Evolutionary conservation across 2,113 vertebrate genomes (phyloP).

Genomic region (Athene noctua): DNA sequence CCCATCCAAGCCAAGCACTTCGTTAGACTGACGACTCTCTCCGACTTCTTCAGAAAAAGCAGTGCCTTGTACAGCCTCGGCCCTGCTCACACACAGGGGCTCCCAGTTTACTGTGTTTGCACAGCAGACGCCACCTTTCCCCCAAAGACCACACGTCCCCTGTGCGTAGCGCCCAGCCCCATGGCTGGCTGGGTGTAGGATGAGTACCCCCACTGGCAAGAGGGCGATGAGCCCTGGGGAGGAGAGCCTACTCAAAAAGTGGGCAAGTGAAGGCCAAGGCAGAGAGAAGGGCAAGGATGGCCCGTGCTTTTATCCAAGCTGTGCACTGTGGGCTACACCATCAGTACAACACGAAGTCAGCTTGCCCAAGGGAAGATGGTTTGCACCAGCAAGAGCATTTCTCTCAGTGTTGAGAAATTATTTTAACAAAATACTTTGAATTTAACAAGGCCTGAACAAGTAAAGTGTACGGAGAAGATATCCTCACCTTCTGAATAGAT

Average conservation of each 20-base stretch:
- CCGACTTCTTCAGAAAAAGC: not conserved
- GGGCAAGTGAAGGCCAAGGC: not conserved
- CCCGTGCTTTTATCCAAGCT: not conserved
- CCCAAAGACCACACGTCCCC: too few relatives aligned
- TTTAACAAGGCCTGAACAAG: too few relatives aligned
- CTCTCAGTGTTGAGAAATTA: not conserved
- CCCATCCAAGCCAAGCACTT: not conserved
- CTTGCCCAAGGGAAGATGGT: not conserved
- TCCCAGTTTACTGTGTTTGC: not conserved
- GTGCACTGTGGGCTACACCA: not conserved
- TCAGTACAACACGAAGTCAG: not conserved
- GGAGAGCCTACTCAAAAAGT: rapidly evolving
- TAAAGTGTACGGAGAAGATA: too few relatives aligned
- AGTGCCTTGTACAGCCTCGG: not conserved
- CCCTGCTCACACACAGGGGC: not conserved
- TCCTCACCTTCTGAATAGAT: too few relatives aligned
- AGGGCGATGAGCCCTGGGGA: rapidly evolving
- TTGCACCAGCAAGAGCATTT: not conserved
- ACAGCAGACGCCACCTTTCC: not conserved
- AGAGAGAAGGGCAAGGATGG: not conserved
- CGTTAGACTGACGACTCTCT: not conserved
- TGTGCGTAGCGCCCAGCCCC: rapidly evolving
- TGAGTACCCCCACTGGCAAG: too few relatives aligned
- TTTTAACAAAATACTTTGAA: too few relatives aligned
- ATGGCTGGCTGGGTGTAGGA: too few relatives aligned